phyloP scores from a whole-genome alignment of 2,113 vertebrate genomes.

The Pelobates fuscus region DNA sequence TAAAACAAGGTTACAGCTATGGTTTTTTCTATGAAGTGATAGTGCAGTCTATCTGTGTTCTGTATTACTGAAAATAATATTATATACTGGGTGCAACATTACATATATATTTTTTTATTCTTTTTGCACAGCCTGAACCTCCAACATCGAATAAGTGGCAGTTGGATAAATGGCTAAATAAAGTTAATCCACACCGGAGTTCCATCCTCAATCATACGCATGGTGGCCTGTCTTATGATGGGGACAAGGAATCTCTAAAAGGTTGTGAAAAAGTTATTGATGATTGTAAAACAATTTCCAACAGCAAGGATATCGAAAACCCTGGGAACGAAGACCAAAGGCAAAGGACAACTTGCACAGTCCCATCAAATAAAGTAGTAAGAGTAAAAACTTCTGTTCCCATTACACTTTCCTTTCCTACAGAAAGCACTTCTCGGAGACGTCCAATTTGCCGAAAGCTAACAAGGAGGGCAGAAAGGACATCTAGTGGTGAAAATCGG shows the following conservation, averaged over 20 bases:
- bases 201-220: slow-evolving; percentile 69
- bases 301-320: slow-evolving; percentile 68
- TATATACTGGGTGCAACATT: neutral
- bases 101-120: neutral
- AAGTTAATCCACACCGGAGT: slow-evolving; percentile 79
- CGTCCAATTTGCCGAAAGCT: slow-evolving; percentile 66
- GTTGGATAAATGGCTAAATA: slow-evolving; percentile 94
- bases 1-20: no score
- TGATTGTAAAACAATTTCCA: slow-evolving; percentile 65
- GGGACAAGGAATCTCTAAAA: slow-evolving; percentile 55
- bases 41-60: no score
- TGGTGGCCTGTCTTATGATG: slow-evolving; percentile 61
- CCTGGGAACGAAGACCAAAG: slow-evolving; percentile 69
- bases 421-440: slow-evolving; percentile 58
- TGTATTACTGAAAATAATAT: neutral
- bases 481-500: slow-evolving; percentile 54
- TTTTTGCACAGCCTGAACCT: slow-evolving; percentile 69
- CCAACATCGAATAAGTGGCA: slow-evolving; percentile 90
- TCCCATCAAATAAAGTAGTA: slow-evolving; percentile 67
- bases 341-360: slow-evolving; percentile 70
- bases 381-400: slow-evolving; percentile 74
- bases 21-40: no score
- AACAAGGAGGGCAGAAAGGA: slow-evolving; percentile 62
- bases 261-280: slow-evolving; percentile 69
- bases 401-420: slow-evolving; percentile 47